A percentile compares a stretch with the other conserved stretches of the same genome.
Conservation (phyloP, 1,140 invertebrate species). For the Cephus cinctus region DNA sequence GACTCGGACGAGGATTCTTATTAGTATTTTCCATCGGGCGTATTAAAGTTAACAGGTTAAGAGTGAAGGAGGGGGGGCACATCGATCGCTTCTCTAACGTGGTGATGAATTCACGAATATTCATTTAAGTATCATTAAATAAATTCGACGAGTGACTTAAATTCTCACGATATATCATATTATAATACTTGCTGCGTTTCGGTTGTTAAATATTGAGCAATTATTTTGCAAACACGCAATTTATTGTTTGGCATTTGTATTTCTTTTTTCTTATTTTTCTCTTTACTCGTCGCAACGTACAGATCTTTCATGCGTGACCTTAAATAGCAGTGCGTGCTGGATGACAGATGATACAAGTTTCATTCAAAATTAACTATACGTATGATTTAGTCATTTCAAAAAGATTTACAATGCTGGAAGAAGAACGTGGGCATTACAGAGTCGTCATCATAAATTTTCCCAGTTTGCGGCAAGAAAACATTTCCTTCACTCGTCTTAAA, state of each 20-base stretch:
- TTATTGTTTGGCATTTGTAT: background rate
- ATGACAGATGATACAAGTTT: background rate
- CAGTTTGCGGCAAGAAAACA: too few species aligned
- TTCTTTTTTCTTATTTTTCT: background rate
- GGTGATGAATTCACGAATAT: constrained; percentile 1
- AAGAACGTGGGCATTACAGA: too few species aligned
- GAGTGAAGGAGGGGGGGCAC: background rate
- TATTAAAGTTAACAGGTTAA: background rate
- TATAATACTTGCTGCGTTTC: constrained; percentile 12
- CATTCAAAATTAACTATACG: background rate
- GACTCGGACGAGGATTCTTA: background rate
- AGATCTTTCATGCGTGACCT: background rate
- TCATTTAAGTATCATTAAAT: constrained; percentile 2
- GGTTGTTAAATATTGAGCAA: constrained; percentile 9
- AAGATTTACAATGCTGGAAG: background rate
- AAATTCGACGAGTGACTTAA: constrained; percentile 4
- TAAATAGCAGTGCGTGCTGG: constrained; percentile 2
- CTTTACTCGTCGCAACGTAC: background rate
- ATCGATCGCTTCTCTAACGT: background rate
- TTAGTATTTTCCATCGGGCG: background rate
- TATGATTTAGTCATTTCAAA: background rate
- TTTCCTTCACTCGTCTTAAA: background rate
- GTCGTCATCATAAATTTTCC: too few species aligned
- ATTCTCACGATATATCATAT: constrained; percentile 1
- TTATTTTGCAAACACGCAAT: background rate